A percentile compares a stretch with the other conserved stretches of the same genome.
Conservation (phyloP, 2,797 vertebrate genomes). For the Rhincodon typus region DNA sequence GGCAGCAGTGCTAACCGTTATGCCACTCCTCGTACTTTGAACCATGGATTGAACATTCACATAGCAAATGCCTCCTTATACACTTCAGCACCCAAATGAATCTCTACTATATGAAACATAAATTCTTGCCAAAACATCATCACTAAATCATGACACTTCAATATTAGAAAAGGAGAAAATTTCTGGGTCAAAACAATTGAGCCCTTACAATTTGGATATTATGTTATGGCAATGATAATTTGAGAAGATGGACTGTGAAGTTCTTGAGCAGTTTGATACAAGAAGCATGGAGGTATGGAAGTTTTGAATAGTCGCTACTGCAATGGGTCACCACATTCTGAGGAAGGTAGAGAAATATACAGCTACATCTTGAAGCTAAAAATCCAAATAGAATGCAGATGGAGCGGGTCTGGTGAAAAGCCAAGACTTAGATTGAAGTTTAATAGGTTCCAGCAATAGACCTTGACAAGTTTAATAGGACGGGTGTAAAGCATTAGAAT, state of each 20-base stretch:
- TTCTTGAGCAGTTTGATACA: too few species aligned
- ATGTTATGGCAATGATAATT: neutral
- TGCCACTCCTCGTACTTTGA: neutral
- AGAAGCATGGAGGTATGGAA: too few species aligned
- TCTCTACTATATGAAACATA: neutral
- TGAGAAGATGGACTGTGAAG: too few species aligned
- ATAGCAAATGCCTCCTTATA: neutral
- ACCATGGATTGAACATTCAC: too few species aligned
- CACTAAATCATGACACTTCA: neutral
- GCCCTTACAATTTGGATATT: neutral
- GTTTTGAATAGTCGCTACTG: too few species aligned
- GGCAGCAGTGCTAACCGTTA: too few species aligned
- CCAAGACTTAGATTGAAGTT: conserved; percentile 21
- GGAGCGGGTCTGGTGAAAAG: conserved; percentile 18
- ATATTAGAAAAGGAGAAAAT: neutral
- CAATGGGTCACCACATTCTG: neutral
- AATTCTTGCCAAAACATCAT: neutral
- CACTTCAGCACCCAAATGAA: neutral
- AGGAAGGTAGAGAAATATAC: neutral
- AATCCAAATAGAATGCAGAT: neutral
- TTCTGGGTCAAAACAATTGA: neutral
- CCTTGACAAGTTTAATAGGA: conserved; percentile 29
- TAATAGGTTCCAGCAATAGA: conserved; percentile 29
- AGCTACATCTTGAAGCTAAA: neutral
- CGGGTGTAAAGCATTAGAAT: conserved; percentile 33